Evolutionary conservation across 2,888 invertebrate genomes (phyloP), one percentile per base, ranked within the genome.

Genomic region (Tromatobia lineatoria): DNA sequence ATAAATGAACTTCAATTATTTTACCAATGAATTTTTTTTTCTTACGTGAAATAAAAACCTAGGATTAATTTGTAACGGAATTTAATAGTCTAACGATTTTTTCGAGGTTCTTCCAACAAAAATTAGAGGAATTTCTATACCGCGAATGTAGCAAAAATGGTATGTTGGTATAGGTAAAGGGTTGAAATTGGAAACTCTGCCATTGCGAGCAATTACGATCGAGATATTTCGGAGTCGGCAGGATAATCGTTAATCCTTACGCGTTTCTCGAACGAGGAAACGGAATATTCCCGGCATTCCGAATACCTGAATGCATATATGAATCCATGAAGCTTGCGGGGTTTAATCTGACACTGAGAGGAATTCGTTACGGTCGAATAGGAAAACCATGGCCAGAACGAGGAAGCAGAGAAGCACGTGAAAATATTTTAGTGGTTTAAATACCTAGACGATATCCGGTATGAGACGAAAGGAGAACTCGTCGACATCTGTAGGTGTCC

Each of bases 381-480:
- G 42, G 45, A 45, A 45, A 71, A 59, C 71, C 57, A 57, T 71
- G 18, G 23, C 6, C 23, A 42, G 42, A 73, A 47, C 59, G 45
- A 47, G 45, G 15, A 18, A n/a, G 29, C 6, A 38, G 29, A 42
- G 20, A 29, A 2, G 4, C 52, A 20, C 38, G 25, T 29, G 29
- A 61, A 73, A 59, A 73, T 73, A 73, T 73, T 73, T 73, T 8
- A 73, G 29, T 47, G 13, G 45, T 73, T 61, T 29, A 73, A 73
- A 73, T 73, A 59, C 29, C 59, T 18, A 45, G 25, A 59, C 73
- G 73, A 73, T 73, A 45, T 61, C 73, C 54, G 73, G 61, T 59
- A 59, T 59, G 59, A 47, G 61, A 73, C 73, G 73, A 45, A 52
- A n/a, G n/a, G n/a, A n/a, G n/a, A 54, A 34, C 52, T 23, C 1